phyloP scores from a whole-genome alignment of 2,797 vertebrate genomes.

The Botia almorhae region DNA sequence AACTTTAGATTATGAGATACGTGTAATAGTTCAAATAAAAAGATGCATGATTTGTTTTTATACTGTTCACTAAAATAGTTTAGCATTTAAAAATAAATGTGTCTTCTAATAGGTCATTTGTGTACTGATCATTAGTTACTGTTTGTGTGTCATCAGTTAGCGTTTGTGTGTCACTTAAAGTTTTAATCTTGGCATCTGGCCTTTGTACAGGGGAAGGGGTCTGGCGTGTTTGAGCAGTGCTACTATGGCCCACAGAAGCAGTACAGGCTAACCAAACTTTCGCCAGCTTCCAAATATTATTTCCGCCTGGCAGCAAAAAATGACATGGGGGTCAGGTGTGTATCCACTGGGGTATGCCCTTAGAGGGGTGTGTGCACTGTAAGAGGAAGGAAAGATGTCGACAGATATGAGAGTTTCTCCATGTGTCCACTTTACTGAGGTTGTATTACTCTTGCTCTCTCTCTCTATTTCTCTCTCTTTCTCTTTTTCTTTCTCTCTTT shows the following conservation, averaged over 20 bases:
- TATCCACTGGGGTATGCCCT: not conserved
- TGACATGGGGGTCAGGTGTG: conserved; percentile 92
- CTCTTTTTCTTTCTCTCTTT: not conserved
- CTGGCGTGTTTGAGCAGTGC: conserved; percentile 89
- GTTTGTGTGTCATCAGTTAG: no score
- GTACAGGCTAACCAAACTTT: conserved; percentile 93
- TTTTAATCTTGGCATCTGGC: not conserved
- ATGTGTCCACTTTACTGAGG: conserved; percentile 51
- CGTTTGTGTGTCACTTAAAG: not conserved
- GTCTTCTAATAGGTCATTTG: no score
- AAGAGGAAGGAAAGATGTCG: not conserved
- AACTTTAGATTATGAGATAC: no score
- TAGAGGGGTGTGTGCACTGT: conserved; percentile 20
- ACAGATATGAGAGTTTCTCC: conserved; percentile 39
- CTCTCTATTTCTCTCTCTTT: not conserved
- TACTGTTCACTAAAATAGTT: no score
- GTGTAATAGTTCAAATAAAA: no score
- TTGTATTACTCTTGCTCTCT: not conserved
- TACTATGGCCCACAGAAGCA: conserved; percentile 93
- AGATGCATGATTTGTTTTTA: no score
- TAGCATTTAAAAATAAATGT: no score
- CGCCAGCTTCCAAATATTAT: conserved; percentile 92
- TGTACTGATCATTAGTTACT: no score
- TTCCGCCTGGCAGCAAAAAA: conserved; percentile 97
- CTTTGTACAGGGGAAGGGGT: conserved; percentile 87